Conservation (phyloP, 2,797 vertebrate genomes). For the Saguinus oedipus region DNA sequence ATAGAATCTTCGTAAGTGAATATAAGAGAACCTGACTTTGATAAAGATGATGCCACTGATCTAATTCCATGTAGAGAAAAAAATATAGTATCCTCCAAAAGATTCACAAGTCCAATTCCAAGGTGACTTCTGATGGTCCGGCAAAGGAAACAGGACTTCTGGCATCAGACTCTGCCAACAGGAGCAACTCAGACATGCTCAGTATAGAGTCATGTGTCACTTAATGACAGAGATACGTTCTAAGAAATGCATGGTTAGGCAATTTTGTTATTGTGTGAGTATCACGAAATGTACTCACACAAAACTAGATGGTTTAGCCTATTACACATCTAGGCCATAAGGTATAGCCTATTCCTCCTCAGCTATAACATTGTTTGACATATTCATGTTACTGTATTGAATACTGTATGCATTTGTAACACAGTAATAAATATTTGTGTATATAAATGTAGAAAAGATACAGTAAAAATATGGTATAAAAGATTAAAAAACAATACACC, state of each 20-base stretch:
- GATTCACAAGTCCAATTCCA: neutral
- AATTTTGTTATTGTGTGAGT: neutral
- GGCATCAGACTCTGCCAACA: neutral
- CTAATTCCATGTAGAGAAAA: neutral
- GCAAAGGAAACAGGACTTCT: neutral
- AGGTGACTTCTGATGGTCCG: neutral
- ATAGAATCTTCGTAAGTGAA: neutral
- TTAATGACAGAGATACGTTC: neutral
- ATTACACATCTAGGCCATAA: neutral
- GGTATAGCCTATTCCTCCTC: neutral
- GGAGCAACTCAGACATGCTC: neutral
- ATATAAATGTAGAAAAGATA: neutral
- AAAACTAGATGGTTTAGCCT: neutral
- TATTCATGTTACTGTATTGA: neutral
- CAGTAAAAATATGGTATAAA: neutral
- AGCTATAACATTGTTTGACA: neutral
- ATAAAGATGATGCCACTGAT: neutral
- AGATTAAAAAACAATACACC: neutral
- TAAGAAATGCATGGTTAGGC: neutral
- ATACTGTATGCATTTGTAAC: neutral
- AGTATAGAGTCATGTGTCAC: neutral
- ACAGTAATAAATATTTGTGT: neutral
- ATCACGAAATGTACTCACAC: neutral
- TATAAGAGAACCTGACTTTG: neutral
- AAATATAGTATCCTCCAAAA: neutral